phyloP scores from a whole-genome alignment of 2,797 vertebrate genomes.

The Molossus molossus region DNA sequence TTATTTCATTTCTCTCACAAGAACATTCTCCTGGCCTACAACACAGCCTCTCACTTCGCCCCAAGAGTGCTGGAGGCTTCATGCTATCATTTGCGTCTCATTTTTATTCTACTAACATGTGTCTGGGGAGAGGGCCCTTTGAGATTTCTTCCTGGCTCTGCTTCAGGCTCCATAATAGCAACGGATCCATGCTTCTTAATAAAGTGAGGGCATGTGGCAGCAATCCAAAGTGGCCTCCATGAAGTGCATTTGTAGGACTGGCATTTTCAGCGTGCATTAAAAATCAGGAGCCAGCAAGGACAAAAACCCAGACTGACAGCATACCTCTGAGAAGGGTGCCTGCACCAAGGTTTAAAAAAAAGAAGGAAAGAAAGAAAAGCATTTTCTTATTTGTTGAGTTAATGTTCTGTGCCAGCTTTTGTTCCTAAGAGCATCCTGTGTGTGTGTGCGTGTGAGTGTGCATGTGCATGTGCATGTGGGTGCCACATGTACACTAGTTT shows the following conservation, averaged over 20 bases:
- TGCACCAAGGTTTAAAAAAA: not conserved
- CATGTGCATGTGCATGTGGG: rapidly evolving
- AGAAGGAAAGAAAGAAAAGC: not conserved
- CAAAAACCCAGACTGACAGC: slow-evolving; percentile 50
- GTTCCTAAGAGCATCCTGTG: not conserved
- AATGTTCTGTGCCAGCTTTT: slow-evolving; percentile 61
- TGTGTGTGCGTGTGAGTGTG: not conserved
- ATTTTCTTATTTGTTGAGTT: slow-evolving; percentile 52
- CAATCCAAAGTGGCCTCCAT: slow-evolving; percentile 36
- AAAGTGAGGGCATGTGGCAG: slow-evolving; percentile 64
- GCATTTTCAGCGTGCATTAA: not conserved
- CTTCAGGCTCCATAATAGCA: slow-evolving; percentile 63
- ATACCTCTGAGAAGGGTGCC: not conserved
- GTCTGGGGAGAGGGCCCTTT: slow-evolving; percentile 58
- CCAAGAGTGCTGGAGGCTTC: not conserved
- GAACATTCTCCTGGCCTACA: not conserved
- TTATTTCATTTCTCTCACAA: slow-evolving; percentile 33
- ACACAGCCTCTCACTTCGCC: not conserved
- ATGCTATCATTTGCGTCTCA: not conserved
- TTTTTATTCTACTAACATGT: slow-evolving; percentile 51
- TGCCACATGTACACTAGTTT: not conserved
- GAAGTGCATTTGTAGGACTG: not conserved
- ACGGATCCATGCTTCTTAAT: slow-evolving; percentile 64
- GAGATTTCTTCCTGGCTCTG: slow-evolving; percentile 67
- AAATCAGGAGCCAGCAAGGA: slow-evolving; percentile 6